Base-by-base conservation (phyloP, 2,113 vertebrate species). In the Epinephelus moara region DNA sequence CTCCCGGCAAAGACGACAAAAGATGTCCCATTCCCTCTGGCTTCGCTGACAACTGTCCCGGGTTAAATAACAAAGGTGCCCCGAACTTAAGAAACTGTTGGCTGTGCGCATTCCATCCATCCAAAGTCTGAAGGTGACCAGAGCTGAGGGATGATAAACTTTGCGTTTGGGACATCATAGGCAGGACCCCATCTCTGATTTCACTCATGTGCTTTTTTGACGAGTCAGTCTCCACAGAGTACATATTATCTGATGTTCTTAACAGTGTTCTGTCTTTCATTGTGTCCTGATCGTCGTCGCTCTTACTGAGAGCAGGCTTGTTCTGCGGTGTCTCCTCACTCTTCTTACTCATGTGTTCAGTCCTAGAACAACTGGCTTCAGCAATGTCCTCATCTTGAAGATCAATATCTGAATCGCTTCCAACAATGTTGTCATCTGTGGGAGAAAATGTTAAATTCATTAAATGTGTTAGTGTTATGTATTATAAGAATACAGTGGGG, bases 1-100 rank as follows among this genome's bases (percentile, higher is more conserved):
- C 92, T 5, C 95, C 95, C 0, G 97, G 94, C 91, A 97, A 95
- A 2, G 97, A 98, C 33, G 97, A 96, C 92, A 99, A 91, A 80
- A 97, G 93, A 79, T 96, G 96, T 88, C 96, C 97, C 96, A 96
- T 96, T 78, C 96, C 96, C 0, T 96, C 95, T 0, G 97, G 96
- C 0, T 95, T 96, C 95, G 96, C 94, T 47, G 95, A 93, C 0
- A 97, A 95, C 92, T 98, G 96, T 93, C 96, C 97, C 0, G 97
- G 96, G 80, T 98, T 96, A 86, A 99, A 95, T 66, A 97, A 95
- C 84, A 98, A 93, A 1, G 97, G 96, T 82, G 97, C 94, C 52
- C 96, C 96, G 0, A 96, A 95, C 86, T 96, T 97, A 77, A 96
- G 96, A 90, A 97, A 97, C 86, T 96, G 96, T 75, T 98, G 97